phyloP scores from a whole-genome alignment of 2,797 vertebrate species.

The Anniella stebbinsi region DNA sequence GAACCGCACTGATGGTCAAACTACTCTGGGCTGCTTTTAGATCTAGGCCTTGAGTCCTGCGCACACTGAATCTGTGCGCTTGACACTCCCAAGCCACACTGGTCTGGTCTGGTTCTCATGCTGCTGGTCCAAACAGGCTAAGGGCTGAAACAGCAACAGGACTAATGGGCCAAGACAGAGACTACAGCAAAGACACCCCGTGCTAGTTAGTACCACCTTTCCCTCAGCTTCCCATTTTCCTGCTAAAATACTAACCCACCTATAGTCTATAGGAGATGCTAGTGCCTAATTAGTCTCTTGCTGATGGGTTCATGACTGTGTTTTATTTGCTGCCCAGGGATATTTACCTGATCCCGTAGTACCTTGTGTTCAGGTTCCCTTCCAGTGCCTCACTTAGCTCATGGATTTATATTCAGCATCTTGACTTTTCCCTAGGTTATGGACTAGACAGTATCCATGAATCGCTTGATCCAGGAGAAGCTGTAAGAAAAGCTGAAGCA shows the following conservation, averaged over 20 bases:
- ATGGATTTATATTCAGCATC: not conserved
- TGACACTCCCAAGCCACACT: not conserved
- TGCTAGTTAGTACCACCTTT: not conserved
- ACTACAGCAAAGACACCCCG: not conserved
- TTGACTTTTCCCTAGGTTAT: constrained; percentile 80
- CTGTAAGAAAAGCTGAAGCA: constrained; percentile 84
- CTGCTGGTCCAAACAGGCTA: not conserved
- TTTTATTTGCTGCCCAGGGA: not conserved
- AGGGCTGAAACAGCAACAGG: not conserved
- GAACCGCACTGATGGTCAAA: too few species aligned
- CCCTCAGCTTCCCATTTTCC: not conserved
- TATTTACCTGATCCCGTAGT: not conserved
- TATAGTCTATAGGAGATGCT: not conserved
- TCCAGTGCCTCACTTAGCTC: not conserved
- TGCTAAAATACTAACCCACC: not conserved
- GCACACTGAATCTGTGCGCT: not conserved
- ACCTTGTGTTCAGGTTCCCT: not conserved
- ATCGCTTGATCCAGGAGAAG: constrained; percentile 82
- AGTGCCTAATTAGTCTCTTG: not conserved
- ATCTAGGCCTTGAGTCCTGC: too few species aligned
- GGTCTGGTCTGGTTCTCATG: not conserved
- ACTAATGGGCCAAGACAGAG: not conserved
- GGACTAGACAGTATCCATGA: constrained; percentile 88
- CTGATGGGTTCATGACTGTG: not conserved
- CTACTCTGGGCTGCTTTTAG: too few species aligned